Conservation (phyloP, 2,888 invertebrate genomes). For the Rhopalosiphum nymphaeae region DNA sequence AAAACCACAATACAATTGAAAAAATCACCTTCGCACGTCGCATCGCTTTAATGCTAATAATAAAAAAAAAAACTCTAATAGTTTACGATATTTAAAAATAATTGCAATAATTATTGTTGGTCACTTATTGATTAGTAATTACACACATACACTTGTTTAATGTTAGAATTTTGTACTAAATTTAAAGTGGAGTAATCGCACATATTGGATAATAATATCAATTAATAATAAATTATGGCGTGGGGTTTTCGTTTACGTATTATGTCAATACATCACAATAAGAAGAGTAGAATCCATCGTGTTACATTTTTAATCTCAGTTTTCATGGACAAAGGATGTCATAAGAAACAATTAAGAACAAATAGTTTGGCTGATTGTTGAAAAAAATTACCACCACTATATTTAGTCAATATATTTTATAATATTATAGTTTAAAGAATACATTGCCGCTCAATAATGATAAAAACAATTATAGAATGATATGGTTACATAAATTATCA, state of each 20-base stretch:
- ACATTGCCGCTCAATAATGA: not conserved
- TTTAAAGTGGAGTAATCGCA: not conserved
- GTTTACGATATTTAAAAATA: not conserved
- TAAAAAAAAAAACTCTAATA: not conserved
- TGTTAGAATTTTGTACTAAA: not conserved
- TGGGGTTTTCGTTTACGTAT: not conserved
- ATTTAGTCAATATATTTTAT: not conserved
- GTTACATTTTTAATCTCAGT: not conserved
- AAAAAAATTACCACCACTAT: not conserved
- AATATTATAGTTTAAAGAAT: not conserved
- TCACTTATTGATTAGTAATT: not conserved
- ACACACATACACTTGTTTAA: not conserved
- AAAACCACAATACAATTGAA: conserved; percentile 6
- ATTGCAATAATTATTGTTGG: not conserved
- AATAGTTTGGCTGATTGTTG: not conserved
- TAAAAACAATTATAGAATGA: not conserved
- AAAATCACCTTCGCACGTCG: not conserved
- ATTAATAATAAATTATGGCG: not conserved
- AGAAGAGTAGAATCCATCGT: not conserved
- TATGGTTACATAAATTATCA: not conserved
- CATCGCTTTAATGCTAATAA: not conserved
- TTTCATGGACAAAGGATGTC: not conserved
- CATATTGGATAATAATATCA: not conserved
- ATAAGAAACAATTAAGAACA: not conserved
- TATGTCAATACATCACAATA: not conserved